Evolutionary conservation across 2,113 vertebrate species (phyloP), one percentile per base, ranked within the genome.

Genomic region (Boleophthalmus pectinirostris): DNA sequence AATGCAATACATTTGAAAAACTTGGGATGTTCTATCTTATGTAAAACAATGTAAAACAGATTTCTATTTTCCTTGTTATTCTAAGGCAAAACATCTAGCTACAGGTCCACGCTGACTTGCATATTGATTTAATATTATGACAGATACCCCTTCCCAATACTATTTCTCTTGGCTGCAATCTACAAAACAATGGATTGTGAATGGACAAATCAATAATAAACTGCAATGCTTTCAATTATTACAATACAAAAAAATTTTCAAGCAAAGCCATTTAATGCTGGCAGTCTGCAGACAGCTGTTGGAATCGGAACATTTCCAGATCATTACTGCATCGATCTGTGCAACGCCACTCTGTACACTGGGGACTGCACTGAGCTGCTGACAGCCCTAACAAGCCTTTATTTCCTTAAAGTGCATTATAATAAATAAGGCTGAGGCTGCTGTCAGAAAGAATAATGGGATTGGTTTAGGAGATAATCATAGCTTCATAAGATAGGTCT

Each of bases 251-350:
- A 43, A 14, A 3, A 35, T 64, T 64, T 35, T 12, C n/a, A 2
- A 64, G 33, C 29, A 38, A 66, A 72, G 49, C 45, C 21, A 29
- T 64, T 35, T 64, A 16, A 20, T 64, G 15, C 29, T 38, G 16
- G 3, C 18, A 43, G 61, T 38, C 7, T 9, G 58, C 1, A 33
- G 11, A 35, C 56, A 61, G 49, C 18, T 23, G 2, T 3, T 29
- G 0, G 38, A 68, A 60, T 61, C 46, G 38, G 21, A 69, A 18
- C 9, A 65, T 69, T n/a, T 81, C 23, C 64, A 29, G 1, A 75
- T 10, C 51, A 46, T 5, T 14, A 68, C 24, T 60, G 70, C 57
- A 3, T 15, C 3, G 24, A 25, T 82, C 73, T 75, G 29, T 66
- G 63, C 23, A 69, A 10, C 25, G 21, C 24, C 70, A 65, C 21